phyloP scores from a whole-genome alignment of 2,888 invertebrate genomes.

The Rhagonycha lutea region DNA sequence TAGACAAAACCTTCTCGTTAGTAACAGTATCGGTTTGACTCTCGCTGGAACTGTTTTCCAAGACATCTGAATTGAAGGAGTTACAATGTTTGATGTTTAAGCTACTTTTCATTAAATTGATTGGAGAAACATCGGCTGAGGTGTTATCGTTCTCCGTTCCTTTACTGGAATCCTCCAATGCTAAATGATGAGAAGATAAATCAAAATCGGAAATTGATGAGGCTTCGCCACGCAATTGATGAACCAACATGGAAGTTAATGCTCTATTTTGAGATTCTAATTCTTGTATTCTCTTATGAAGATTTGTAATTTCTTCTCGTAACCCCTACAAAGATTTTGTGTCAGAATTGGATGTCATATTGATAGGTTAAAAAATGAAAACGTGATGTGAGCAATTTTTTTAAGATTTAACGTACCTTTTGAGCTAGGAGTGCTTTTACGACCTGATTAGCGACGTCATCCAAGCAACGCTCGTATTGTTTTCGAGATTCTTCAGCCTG shows the following conservation, averaged over 20 bases:
- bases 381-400: neutral
- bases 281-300: slow-evolving; percentile 75
- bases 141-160: slow-evolving; percentile 34
- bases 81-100: slow-evolving; percentile 52
- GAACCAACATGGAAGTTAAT: slow-evolving; percentile 70
- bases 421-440: slow-evolving; percentile 82
- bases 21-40: slow-evolving; percentile 28
- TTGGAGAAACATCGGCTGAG: slow-evolving; percentile 41
- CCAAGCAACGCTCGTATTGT: slow-evolving; percentile 79
- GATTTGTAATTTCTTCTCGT: slow-evolving; percentile 75
- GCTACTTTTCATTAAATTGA: slow-evolving; percentile 42
- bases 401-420: slow-evolving; percentile 62
- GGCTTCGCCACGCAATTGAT: slow-evolving; percentile 60
- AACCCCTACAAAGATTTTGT: slow-evolving; percentile 63
- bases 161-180: slow-evolving; percentile 54
- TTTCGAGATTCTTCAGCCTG: slow-evolving; percentile 69
- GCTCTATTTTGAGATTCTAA: slow-evolving; percentile 79
- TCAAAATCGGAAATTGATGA: slow-evolving; percentile 31
- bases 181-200: slow-evolving; percentile 52
- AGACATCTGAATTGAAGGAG: slow-evolving; percentile 53
- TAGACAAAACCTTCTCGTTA: slow-evolving; percentile 38
- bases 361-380: neutral
- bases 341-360: neutral
- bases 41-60: slow-evolving; percentile 37
- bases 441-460: slow-evolving; percentile 83